phyloP scores from a whole-genome alignment of 1,140 invertebrate species.

The Papilio aristodemus region DNA sequence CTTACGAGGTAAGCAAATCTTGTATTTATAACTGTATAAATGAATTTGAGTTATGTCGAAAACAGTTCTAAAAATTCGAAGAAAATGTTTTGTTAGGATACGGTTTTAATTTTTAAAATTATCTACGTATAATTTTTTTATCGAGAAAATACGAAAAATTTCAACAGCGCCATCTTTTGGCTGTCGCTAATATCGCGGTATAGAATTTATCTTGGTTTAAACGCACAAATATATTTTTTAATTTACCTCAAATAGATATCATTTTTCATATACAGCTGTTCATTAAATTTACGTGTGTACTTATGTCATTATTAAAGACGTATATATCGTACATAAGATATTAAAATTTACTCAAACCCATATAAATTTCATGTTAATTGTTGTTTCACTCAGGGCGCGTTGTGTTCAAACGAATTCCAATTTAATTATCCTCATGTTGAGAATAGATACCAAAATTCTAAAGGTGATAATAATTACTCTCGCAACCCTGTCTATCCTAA shows the following conservation, averaged over 20 bases:
- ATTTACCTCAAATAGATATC: too few relatives aligned
- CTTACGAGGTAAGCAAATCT: too few relatives aligned
- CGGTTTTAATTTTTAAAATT: neutral
- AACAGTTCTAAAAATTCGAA: too few relatives aligned
- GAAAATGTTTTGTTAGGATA: too few relatives aligned
- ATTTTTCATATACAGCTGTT: neutral
- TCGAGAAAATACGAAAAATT: neutral
- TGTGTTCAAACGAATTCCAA: constrained; percentile 5
- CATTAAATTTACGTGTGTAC: too few relatives aligned
- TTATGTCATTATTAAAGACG: too few relatives aligned
- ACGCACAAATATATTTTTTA: too few relatives aligned
- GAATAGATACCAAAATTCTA: neutral
- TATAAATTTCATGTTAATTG: neutral
- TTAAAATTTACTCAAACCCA: neutral
- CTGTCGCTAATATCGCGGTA: too few relatives aligned
- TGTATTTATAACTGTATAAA: too few relatives aligned
- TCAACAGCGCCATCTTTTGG: neutral
- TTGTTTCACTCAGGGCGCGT: neutral
- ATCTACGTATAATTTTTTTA: too few relatives aligned
- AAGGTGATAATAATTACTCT: neutral
- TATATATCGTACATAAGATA: neutral
- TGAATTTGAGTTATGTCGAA: too few relatives aligned
- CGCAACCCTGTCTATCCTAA: neutral
- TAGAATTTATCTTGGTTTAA: too few relatives aligned
- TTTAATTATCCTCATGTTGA: neutral